phyloP scores from a whole-genome alignment of 2,113 vertebrate genomes.

The Perca schrenkii region DNA sequence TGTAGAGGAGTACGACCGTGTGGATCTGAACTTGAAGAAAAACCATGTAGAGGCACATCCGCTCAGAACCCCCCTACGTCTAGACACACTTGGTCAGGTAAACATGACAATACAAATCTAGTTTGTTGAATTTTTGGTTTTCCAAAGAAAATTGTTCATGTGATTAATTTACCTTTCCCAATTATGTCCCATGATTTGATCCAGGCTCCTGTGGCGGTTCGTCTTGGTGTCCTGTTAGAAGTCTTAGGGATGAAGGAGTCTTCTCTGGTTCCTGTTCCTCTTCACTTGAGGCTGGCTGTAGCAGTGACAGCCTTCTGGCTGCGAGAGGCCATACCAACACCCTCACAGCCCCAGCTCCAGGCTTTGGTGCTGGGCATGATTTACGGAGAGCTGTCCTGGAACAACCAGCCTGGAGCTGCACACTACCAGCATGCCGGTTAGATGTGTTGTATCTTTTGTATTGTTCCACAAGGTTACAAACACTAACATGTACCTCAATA shows the following conservation, averaged over 20 bases:
- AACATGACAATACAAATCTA: not conserved
- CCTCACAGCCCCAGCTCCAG: conserved; percentile 64
- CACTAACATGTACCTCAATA: not conserved
- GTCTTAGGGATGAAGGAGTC: conserved; percentile 71
- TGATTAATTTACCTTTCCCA: not conserved
- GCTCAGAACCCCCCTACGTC: conserved; percentile 62
- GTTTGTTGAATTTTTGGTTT: not conserved
- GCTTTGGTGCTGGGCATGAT: conserved; percentile 79
- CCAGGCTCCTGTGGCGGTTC: conserved; percentile 60
- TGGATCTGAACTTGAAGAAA: conserved; percentile 86
- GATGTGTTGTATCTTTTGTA: conserved; percentile 7
- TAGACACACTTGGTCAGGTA: conserved; percentile 88
- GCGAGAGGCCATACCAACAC: conserved; percentile 69
- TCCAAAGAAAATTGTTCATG: not conserved
- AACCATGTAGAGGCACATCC: conserved; percentile 76
- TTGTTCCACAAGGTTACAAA: conserved; percentile 3
- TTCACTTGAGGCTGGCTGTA: conserved; percentile 70
- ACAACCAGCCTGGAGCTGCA: conserved; percentile 45
- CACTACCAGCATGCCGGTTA: conserved; percentile 44
- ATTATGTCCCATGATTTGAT: not conserved
- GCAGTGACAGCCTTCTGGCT: conserved; percentile 81
- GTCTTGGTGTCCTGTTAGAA: conserved; percentile 69
- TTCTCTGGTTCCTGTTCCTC: conserved; percentile 60
- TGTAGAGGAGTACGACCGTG: conserved; percentile 90
- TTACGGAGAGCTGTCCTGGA: conserved; percentile 76